A percentile compares a stretch with the other conserved stretches of the same genome.
Conservation (phyloP, 2,113 vertebrate species). For the Ceyx melanurus region DNA sequence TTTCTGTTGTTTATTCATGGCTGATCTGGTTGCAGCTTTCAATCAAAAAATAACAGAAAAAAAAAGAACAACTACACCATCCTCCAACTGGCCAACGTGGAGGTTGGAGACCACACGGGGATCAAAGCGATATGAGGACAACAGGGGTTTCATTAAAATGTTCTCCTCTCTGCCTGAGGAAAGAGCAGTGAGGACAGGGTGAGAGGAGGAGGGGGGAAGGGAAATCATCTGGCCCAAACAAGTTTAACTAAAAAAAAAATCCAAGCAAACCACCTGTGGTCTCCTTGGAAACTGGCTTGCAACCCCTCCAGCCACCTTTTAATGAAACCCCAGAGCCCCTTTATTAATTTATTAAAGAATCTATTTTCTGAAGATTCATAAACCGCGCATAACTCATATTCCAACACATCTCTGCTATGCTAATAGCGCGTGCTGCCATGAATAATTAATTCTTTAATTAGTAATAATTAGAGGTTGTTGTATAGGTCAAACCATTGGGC, state of each 20-base stretch:
- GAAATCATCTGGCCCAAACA: conserved; percentile 89
- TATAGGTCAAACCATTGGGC: conserved; percentile 83
- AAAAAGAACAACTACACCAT: conserved; percentile 57
- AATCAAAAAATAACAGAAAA: conserved; percentile 48
- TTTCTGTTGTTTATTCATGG: conserved; percentile 80
- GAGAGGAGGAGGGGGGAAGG: conserved; percentile 76
- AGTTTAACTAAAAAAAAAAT: conserved; percentile 85
- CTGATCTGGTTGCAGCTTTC: conserved; percentile 68
- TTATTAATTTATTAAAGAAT: conserved; percentile 93
- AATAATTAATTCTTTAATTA: conserved; percentile 93
- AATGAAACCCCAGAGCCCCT: conserved; percentile 93
- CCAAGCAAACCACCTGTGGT: conserved; percentile 89
- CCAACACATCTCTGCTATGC: conserved; percentile 83
- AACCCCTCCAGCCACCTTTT: conserved; percentile 94
- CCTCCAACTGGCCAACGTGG: conserved; percentile 78
- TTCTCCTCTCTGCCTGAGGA: conserved; percentile 83
- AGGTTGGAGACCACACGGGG: conserved; percentile 81
- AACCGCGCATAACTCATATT: conserved; percentile 83
- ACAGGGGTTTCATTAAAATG: conserved; percentile 93
- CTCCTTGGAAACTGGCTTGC: conserved; percentile 88
- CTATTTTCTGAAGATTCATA: conserved; percentile 91
- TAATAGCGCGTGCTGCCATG: conserved; percentile 79
- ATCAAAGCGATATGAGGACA: conserved; percentile 88
- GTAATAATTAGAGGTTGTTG: conserved; percentile 85
- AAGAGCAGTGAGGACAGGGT: conserved; percentile 81